Evolutionary conservation across 1,140 invertebrate genomes (phyloP).

Genomic region (Belonocnema kinseyi): DNA sequence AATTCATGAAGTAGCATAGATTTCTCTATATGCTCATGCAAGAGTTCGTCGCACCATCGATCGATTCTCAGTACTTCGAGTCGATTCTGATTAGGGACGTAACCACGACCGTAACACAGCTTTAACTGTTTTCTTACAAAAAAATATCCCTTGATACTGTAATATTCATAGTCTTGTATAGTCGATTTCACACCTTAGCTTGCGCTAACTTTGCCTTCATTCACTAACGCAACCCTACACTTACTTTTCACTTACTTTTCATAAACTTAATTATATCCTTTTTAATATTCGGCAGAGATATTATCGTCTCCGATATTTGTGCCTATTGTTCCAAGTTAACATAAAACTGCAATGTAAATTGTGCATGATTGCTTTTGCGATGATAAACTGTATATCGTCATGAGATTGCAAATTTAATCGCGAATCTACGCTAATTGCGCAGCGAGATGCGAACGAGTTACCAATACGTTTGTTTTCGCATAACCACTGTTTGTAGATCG

Average conservation of each 20-base stretch:
- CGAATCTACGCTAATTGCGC: slow-evolving; percentile 30
- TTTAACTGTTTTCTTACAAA: not conserved
- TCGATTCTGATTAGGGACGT: slow-evolving; percentile 40
- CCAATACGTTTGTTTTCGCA: slow-evolving; percentile 44
- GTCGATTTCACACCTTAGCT: not conserved
- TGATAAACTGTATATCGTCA: not conserved
- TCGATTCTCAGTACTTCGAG: slow-evolving; percentile 32
- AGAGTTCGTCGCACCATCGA: slow-evolving; percentile 47
- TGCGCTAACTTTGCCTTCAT: not conserved
- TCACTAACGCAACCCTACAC: not conserved
- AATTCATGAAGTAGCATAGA: slow-evolving; percentile 63
- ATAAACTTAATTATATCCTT: no score
- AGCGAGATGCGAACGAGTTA: slow-evolving; percentile 26
- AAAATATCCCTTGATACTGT: slow-evolving; percentile 26
- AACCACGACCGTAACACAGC: slow-evolving; percentile 13
- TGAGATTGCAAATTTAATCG: slow-evolving; percentile 21
- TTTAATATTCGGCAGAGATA: not conserved
- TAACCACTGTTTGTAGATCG: slow-evolving; percentile 40
- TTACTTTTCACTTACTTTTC: no score
- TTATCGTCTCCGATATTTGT: not conserved
- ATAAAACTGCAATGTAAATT: slow-evolving; percentile 4
- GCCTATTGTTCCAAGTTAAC: not conserved
- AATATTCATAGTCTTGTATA: slow-evolving; percentile 8
- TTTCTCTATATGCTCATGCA: slow-evolving; percentile 42
- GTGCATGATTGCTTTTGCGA: not conserved